Evolutionary conservation across 2,113 vertebrate species (phyloP).

Genomic region (Indicator maculatus): DNA sequence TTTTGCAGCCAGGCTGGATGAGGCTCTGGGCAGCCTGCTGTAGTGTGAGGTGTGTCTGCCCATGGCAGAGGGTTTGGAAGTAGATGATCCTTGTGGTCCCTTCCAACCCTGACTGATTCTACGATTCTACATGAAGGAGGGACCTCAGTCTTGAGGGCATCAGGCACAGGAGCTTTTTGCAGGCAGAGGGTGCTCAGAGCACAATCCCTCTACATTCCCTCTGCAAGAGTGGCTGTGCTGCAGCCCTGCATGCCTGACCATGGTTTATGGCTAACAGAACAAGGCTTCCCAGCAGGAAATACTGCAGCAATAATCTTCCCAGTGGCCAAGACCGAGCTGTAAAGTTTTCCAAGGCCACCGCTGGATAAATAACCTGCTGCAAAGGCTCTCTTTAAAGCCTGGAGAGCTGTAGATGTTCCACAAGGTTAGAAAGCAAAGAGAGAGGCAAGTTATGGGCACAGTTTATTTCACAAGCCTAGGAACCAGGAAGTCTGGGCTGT

Average conservation of each 20-base stretch:
- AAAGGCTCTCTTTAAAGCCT: neutral
- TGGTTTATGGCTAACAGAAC: accelerated
- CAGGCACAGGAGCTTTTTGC: neutral
- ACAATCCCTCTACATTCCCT: accelerated
- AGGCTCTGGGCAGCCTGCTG: no score
- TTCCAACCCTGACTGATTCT: no score
- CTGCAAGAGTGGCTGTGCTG: neutral
- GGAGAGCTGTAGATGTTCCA: neutral
- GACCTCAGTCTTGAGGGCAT: neutral
- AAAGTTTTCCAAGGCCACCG: neutral
- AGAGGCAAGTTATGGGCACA: neutral
- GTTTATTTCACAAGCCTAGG: neutral
- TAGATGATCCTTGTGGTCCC: no score
- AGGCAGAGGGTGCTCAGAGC: neutral
- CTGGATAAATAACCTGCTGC: neutral
- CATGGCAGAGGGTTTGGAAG: no score
- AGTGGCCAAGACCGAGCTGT: neutral
- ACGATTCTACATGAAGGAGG: neutral
- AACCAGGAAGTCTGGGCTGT: neutral
- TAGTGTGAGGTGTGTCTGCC: no score
- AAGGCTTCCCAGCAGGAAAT: neutral
- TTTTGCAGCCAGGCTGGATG: no score
- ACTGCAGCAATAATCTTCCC: neutral
- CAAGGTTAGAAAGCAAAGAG: neutral
- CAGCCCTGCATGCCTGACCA: accelerated